Percentiles rank a stretch among this genome's conserved stretches.
phyloP scores from a whole-genome alignment of 2,888 invertebrate species.

The Erynnis tages region DNA sequence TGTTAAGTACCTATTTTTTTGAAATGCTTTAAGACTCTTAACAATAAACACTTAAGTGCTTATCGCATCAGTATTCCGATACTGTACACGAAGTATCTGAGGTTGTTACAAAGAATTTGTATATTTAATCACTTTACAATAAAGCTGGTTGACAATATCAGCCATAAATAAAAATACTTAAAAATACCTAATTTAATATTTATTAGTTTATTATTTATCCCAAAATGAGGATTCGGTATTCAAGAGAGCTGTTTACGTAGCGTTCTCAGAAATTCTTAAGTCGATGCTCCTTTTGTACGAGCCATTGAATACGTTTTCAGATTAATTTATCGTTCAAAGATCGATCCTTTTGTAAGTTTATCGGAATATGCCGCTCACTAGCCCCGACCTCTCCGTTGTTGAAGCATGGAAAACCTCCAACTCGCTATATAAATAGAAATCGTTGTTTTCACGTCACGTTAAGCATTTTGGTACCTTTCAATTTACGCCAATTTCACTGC shows the following conservation, averaged over 20 bases:
- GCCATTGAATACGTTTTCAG: conserved; percentile 48
- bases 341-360: conserved; percentile 48
- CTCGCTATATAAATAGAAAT: not conserved
- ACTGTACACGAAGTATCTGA: not conserved
- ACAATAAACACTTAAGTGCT: conserved; percentile 14
- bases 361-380: conserved; percentile 36
- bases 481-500: conserved; percentile 14
- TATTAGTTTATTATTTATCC: no score
- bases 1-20: not conserved
- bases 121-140: conserved; percentile 7
- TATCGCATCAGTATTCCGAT: conserved; percentile 16
- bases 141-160: no score
- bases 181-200: no score
- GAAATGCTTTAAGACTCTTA: not conserved
- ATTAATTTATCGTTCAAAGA: conserved; percentile 50
- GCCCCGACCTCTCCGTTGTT: conserved; percentile 33
- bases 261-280: conserved; percentile 38
- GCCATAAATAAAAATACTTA: no score
- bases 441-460: conserved; percentile 13
- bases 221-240: conserved; percentile 1
- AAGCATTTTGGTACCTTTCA: conserved; percentile 12
- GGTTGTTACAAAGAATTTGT: conserved; percentile 14
- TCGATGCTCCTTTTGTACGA: conserved; percentile 44
- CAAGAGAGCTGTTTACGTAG: conserved; percentile 42
- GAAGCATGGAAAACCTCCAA: conserved; percentile 5